A percentile compares a stretch with the other conserved stretches of the same genome.
Conservation (phyloP, 2,888 invertebrate genomes). For the Pantelozetes paolii region DNA sequence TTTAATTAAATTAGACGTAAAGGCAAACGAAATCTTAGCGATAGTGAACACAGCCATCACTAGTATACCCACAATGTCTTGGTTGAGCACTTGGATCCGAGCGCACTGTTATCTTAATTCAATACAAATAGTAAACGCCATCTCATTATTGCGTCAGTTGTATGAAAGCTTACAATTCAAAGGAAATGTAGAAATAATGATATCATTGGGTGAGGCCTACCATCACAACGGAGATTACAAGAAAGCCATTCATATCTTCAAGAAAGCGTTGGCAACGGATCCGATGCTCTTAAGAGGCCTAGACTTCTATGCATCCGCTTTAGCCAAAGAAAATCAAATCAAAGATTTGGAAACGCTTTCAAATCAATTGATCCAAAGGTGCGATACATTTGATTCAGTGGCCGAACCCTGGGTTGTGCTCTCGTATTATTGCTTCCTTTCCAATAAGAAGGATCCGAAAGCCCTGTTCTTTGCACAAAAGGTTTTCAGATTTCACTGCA, state of each 20-base stretch:
- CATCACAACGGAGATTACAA: constrained; percentile 67
- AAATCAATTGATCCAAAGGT: constrained; percentile 53
- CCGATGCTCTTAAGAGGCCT: constrained; percentile 61
- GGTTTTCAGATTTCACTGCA: too few species aligned
- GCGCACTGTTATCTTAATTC: constrained; percentile 34
- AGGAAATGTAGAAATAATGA: constrained; percentile 65
- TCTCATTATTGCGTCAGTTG: constrained; percentile 48
- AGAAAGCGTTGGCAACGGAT: constrained; percentile 54
- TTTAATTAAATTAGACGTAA: constrained; percentile 65
- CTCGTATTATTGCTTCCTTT: constrained; percentile 65
- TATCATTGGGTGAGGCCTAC: constrained; percentile 67
- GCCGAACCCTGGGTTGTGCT: constrained; percentile 72
- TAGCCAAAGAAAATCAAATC: constrained; percentile 60
- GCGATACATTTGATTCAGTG: constrained; percentile 57
- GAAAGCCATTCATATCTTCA: constrained; percentile 59
- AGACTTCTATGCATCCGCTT: constrained; percentile 63
- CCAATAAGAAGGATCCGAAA: constrained; percentile 55
- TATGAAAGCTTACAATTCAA: constrained; percentile 56
- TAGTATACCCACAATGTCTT: constrained; percentile 55
- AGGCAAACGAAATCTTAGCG: constrained; percentile 69
- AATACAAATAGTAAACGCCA: constrained; percentile 10
- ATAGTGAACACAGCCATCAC: constrained; percentile 62
- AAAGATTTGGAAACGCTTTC: constrained; percentile 63
- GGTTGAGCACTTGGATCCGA: constrained; percentile 52
- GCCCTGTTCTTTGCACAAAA: constrained; percentile 10